Percentiles rank a stretch among this genome's conserved stretches.
phyloP scores from a whole-genome alignment of 1,140 invertebrate genomes.

The Drosophila mayri region DNA sequence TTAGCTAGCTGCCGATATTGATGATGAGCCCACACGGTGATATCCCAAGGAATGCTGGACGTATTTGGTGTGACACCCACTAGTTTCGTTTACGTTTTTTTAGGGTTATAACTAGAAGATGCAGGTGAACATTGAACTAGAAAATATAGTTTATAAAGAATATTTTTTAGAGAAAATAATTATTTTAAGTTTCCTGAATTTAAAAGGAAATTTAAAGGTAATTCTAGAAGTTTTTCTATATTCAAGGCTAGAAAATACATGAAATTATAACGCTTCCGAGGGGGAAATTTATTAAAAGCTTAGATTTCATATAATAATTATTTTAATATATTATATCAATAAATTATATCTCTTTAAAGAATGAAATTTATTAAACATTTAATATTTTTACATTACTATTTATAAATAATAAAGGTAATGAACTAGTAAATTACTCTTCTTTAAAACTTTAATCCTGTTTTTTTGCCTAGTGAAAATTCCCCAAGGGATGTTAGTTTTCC shows the following conservation, averaged over 20 bases:
- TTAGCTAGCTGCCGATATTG: constrained; percentile 29
- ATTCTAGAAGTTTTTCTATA: not conserved
- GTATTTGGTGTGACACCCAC: constrained; percentile 56
- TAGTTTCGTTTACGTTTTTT: constrained; percentile 14
- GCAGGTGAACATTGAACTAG: not conserved
- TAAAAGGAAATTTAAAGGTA: not conserved
- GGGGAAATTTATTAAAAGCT: not conserved
- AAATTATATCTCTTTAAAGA: too few species aligned
- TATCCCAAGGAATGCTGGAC: constrained; percentile 60
- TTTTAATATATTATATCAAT: too few species aligned
- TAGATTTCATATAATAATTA: too few species aligned
- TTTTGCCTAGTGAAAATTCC: not conserved
- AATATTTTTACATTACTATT: too few species aligned
- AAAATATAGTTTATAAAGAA: not conserved
- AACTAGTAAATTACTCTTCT: too few species aligned
- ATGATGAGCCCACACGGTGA: constrained; percentile 67
- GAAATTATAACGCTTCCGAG: not conserved
- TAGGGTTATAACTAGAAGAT: constrained; percentile 21
- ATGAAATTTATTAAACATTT: too few species aligned
- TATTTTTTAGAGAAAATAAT: not conserved
- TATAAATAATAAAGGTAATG: too few species aligned
- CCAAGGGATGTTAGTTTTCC: not conserved
- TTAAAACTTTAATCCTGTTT: not conserved
- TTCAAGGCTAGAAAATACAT: not conserved
- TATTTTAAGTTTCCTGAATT: not conserved